These are phyloP conservation scores for Agrypnia vestita DNA, from an alignment of 1,140 invertebrate genomes.

Conservation along the genomic window DNA sequence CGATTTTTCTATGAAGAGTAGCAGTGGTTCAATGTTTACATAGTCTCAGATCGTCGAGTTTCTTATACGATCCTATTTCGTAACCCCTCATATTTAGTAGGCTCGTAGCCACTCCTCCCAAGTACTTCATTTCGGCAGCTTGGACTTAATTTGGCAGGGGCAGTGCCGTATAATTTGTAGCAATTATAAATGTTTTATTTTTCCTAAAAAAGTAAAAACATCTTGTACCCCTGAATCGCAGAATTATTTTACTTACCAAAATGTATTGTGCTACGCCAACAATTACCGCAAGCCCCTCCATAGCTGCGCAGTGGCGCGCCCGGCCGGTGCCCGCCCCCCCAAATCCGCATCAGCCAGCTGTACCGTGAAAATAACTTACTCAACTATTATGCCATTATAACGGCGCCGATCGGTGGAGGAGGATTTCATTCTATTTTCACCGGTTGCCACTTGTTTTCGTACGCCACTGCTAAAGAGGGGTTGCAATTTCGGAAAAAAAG, in stretches of 20 bases:
- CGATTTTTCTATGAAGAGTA: too few species aligned
- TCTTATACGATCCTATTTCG: too few species aligned
- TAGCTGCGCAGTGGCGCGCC: neutral
- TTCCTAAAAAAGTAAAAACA: neutral
- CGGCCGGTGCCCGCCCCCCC: constrained; percentile 8
- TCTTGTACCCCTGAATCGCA: neutral
- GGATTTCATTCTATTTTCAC: constrained; percentile 40
- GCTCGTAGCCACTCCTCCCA: too few species aligned
- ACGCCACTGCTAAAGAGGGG: constrained; percentile 10
- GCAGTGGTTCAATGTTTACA: too few species aligned
- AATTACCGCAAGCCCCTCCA: constrained; percentile 23
- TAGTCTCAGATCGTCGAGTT: too few species aligned
- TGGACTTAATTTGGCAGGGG: too few species aligned
- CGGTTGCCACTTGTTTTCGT: constrained; percentile 31
- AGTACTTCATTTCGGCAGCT: too few species aligned
- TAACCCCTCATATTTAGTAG: too few species aligned
- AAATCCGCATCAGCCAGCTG: constrained; percentile 34
- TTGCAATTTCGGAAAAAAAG: neutral
- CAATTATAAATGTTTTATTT: too few species aligned
- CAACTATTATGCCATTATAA: constrained; percentile 57
- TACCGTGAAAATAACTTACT: constrained; percentile 60
- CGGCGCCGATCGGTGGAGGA: constrained; percentile 8
- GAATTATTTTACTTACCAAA: constrained; percentile 39
- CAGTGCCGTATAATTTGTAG: too few species aligned
- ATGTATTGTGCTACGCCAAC: constrained; percentile 32